phyloP scores from a whole-genome alignment of 2,888 invertebrate genomes.

The Pyrocoelia pectoralis region DNA sequence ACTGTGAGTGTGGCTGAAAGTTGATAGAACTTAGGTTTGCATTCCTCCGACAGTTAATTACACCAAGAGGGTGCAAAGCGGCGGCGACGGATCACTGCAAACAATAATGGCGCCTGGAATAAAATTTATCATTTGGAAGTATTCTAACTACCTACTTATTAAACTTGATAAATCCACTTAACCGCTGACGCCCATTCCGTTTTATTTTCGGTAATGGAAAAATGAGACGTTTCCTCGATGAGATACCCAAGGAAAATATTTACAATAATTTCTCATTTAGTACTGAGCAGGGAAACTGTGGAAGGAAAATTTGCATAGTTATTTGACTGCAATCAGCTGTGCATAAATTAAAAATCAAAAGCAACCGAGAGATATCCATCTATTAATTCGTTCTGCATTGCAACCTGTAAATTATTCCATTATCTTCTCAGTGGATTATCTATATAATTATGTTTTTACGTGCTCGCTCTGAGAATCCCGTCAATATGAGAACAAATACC shows the following conservation, averaged over 20 bases:
- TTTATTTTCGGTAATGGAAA: background rate
- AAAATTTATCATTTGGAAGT: background rate
- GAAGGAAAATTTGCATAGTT: conserved; percentile 50
- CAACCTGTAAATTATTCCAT: conserved; percentile 50
- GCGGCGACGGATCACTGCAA: conserved; percentile 37
- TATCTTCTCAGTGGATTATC: conserved; percentile 41
- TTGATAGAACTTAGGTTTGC: conserved; percentile 49
- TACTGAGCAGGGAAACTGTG: conserved; percentile 14
- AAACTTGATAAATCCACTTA: too few relatives aligned
- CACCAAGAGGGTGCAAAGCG: conserved; percentile 37
- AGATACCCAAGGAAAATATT: background rate
- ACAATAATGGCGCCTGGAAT: conserved; percentile 32
- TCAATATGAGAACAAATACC: conserved; percentile 13
- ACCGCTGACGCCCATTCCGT: background rate
- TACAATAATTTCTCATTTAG: conserved; percentile 15
- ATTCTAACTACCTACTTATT: background rate
- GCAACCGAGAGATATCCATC: conserved; percentile 46
- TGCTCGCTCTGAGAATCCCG: conserved; percentile 31
- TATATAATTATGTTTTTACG: conserved; percentile 42
- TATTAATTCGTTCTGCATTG: conserved; percentile 47
- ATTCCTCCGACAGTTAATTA: conserved; percentile 49
- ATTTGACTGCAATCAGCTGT: conserved; percentile 50
- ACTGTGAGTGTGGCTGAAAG: conserved; percentile 45
- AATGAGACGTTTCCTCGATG: too few relatives aligned
- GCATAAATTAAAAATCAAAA: conserved; percentile 48